Conservation (phyloP, 92 coral and sea anemone genomes). For the Bergia puertoricense region DNA sequence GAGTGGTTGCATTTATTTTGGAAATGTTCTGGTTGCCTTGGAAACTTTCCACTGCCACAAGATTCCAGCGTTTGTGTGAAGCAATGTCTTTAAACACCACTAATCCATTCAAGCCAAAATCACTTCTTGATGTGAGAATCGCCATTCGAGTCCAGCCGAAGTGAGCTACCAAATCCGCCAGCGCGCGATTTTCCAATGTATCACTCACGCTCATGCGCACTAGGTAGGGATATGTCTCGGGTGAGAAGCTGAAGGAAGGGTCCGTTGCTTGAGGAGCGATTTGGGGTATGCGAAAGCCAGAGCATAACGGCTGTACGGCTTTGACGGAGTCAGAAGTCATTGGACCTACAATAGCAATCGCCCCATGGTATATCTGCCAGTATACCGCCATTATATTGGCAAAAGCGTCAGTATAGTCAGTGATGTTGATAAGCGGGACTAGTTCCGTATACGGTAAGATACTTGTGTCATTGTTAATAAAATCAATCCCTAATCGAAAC, state of each 20-base stretch:
- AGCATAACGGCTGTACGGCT: slow-evolving; percentile 68
- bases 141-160: slow-evolving; percentile 87
- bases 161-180: slow-evolving; percentile 72
- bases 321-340: slow-evolving; percentile 71
- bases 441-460: slow-evolving; percentile 71
- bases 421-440: slow-evolving; percentile 59
- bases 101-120: slow-evolving; percentile 75
- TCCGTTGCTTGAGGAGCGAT: slow-evolving; percentile 87
- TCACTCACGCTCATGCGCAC: slow-evolving; percentile 88
- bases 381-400: slow-evolving; percentile 71
- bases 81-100: slow-evolving; percentile 80
- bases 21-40: slow-evolving; percentile 64
- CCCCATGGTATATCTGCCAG: slow-evolving; percentile 80
- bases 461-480: slow-evolving; percentile 69
- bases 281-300: slow-evolving; percentile 81
- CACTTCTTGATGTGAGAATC: slow-evolving; percentile 76
- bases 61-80: slow-evolving; percentile 75
- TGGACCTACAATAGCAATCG: slow-evolving; percentile 76
- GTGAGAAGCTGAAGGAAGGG: slow-evolving; percentile 71
- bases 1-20: slow-evolving; percentile 70
- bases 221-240: slow-evolving; percentile 62
- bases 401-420: slow-evolving; percentile 67
- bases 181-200: slow-evolving; percentile 64
- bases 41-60: slow-evolving; percentile 79
- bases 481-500: slow-evolving; percentile 70